Evolutionary conservation across 2,888 invertebrate genomes (phyloP).

Genomic region (Glomeris marginata): DNA sequence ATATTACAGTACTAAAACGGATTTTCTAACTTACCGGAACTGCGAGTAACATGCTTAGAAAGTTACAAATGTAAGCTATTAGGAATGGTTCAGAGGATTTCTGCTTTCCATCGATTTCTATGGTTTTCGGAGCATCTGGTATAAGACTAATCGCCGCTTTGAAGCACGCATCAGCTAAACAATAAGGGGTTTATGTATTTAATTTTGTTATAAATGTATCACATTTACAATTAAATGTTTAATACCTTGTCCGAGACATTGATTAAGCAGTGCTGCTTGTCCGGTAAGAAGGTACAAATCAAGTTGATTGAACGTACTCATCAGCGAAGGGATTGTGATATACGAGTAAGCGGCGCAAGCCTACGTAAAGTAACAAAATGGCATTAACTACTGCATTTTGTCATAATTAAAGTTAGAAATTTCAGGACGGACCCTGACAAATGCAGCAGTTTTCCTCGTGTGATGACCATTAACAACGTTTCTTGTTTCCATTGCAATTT

Average conservation of each 20-base stretch:
- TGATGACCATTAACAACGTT: slow-evolving; percentile 56
- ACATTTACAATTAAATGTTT: slow-evolving; percentile 11
- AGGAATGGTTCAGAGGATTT: slow-evolving; percentile 47
- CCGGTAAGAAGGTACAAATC: slow-evolving; percentile 75
- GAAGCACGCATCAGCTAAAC: slow-evolving; percentile 79
- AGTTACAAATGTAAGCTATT: slow-evolving; percentile 42
- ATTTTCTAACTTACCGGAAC: slow-evolving; percentile 48
- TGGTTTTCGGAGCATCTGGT: slow-evolving; percentile 53
- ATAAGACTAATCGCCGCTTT: slow-evolving; percentile 71
- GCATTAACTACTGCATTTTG: background rate
- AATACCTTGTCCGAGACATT: slow-evolving; percentile 77
- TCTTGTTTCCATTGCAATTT: slow-evolving; percentile 51
- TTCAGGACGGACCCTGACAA: slow-evolving; percentile 44
- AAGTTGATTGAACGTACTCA: slow-evolving; percentile 57
- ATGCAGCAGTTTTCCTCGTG: slow-evolving; percentile 62
- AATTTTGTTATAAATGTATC: no score
- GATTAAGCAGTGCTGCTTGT: slow-evolving; percentile 74
- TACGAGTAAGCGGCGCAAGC: slow-evolving; percentile 92
- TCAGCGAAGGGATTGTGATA: slow-evolving; percentile 92
- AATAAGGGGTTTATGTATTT: no score
- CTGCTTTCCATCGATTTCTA: slow-evolving; percentile 56
- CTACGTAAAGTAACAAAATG: slow-evolving; percentile 17
- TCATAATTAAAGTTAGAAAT: background rate
- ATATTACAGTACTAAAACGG: background rate
- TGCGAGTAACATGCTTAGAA: slow-evolving; percentile 63